Conservation (phyloP, 2,797 vertebrate genomes). For the Gorsachius magnificus region DNA sequence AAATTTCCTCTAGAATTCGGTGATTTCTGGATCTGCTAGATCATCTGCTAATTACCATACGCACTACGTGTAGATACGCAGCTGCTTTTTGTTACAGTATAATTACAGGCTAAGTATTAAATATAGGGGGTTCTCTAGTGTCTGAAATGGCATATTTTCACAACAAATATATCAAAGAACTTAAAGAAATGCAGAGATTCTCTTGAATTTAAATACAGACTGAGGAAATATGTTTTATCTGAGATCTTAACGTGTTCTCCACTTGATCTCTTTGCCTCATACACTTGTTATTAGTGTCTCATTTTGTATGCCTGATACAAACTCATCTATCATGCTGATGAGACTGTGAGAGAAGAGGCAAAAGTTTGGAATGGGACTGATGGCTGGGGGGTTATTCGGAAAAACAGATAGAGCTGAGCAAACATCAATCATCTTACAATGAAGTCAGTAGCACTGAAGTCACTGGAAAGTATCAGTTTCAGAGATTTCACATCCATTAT, state of each 20-base stretch:
- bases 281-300: not conserved
- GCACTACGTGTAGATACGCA: not conserved
- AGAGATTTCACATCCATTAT: not conserved
- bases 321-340: not conserved
- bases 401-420: not conserved
- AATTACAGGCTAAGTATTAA: conserved; percentile 36
- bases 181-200: not conserved
- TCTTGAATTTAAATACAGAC: not conserved
- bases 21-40: conserved; percentile 1
- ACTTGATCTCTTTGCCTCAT: not conserved
- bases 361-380: not conserved
- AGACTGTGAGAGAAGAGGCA: not conserved
- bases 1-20: conserved; percentile 4
- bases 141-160: conserved; percentile 52
- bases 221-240: not conserved
- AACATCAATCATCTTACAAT: not conserved
- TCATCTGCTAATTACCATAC: conserved; percentile 20
- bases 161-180: conserved; percentile 6
- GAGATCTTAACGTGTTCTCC: not conserved
- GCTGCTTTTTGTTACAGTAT: conserved; percentile 20
- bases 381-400: not conserved
- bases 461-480: not conserved
- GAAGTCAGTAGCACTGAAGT: not conserved
- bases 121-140: not conserved
- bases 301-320: not conserved